Conservation (phyloP, 2,888 invertebrate genomes). For the Cordilura impudica region DNA sequence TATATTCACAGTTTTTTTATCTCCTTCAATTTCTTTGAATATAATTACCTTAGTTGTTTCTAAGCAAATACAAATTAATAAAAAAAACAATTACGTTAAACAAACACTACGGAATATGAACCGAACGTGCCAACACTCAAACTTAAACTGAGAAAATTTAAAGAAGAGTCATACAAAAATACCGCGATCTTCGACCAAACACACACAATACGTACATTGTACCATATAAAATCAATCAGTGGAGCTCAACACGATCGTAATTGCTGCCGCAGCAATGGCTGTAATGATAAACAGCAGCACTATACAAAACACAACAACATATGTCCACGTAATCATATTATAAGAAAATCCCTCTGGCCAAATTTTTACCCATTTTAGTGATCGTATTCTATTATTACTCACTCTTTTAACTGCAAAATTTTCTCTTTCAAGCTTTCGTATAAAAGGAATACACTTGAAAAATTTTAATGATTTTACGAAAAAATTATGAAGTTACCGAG, state of each 20-base stretch:
- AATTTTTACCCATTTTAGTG: constrained; percentile 18
- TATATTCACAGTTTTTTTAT: constrained; percentile 3
- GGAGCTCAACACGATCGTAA: neutral
- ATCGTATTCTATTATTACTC: neutral
- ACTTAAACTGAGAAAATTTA: constrained; percentile 47
- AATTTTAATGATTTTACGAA: neutral
- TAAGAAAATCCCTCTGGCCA: constrained; percentile 4
- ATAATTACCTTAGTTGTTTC: constrained; percentile 53
- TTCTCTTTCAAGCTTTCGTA: neutral
- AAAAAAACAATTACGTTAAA: constrained; percentile 14
- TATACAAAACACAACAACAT: constrained; percentile 7
- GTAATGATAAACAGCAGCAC: neutral
- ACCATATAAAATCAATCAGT: neutral
- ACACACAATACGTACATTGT: neutral
- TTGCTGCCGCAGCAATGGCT: neutral
- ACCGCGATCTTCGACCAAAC: constrained; percentile 24
- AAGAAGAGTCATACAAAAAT: constrained; percentile 34
- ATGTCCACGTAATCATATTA: constrained; percentile 53
- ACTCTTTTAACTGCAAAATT: neutral
- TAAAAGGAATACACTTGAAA: neutral
- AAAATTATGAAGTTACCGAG: neutral
- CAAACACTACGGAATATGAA: neutral
- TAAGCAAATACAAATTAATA: constrained; percentile 38
- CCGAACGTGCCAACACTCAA: constrained; percentile 36
- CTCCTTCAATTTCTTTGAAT: constrained; percentile 6